Conservation (phyloP, 1,140 invertebrate species). For the Microplitis demolitor region DNA sequence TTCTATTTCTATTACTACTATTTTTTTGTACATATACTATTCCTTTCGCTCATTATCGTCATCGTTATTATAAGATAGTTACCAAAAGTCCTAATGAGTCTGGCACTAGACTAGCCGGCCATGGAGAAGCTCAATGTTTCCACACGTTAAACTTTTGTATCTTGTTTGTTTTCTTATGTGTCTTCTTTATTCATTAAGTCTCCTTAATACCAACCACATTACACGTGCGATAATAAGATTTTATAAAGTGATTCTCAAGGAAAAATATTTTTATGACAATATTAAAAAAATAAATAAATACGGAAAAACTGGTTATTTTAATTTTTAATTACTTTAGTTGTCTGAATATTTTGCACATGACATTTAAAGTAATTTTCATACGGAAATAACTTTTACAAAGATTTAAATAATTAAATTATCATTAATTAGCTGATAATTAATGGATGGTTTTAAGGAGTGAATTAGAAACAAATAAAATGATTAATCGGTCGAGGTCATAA, state of each 20-base stretch:
- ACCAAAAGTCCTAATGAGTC: too few relatives aligned
- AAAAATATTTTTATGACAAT: too few relatives aligned
- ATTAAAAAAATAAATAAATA: not conserved
- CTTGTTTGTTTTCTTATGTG: not conserved
- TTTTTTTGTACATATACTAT: not conserved
- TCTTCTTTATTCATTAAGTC: not conserved
- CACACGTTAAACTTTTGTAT: not conserved
- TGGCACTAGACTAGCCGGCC: not conserved
- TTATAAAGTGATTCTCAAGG: too few relatives aligned
- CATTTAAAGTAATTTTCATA: too few relatives aligned
- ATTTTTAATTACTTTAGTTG: not conserved
- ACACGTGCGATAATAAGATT: not conserved
- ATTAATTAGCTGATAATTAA: not conserved
- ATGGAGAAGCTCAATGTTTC: constrained; percentile 10
- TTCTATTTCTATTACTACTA: not conserved
- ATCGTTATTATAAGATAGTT: too few relatives aligned
- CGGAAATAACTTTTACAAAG: too few relatives aligned
- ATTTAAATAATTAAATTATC: too few relatives aligned
- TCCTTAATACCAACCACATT: not conserved
- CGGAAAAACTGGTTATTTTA: not conserved
- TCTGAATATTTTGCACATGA: not conserved
- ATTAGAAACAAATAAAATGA: constrained; percentile 1
- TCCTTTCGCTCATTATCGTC: not conserved
- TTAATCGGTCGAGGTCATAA: constrained; percentile 36
- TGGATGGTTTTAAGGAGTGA: not conserved